Conservation (phyloP, 2,888 invertebrate genomes). For the Chrysolina americana region DNA sequence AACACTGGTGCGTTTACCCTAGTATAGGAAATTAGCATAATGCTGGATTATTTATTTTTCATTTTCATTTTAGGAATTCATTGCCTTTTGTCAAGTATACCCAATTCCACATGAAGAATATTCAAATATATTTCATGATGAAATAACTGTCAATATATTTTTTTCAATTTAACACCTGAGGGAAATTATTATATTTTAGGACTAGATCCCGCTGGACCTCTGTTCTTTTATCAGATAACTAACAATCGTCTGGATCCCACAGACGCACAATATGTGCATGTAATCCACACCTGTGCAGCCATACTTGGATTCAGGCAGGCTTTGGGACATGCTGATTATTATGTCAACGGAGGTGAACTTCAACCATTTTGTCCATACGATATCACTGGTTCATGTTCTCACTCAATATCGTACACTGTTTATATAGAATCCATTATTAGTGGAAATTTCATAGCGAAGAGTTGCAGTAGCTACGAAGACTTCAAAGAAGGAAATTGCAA, state of each 20-base stretch:
- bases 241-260: slow-evolving; percentile 58
- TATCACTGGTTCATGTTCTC: slow-evolving; percentile 64
- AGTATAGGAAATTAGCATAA: too few relatives aligned
- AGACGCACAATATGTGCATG: slow-evolving; percentile 62
- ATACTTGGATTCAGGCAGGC: slow-evolving; percentile 48
- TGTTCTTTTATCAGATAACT: slow-evolving; percentile 51
- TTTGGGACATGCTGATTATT: slow-evolving; percentile 65
- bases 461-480: slow-evolving; percentile 41
- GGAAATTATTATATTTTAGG: slow-evolving; percentile 49
- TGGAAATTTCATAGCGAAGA: slow-evolving; percentile 34
- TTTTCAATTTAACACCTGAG: too few relatives aligned
- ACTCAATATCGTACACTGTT: slow-evolving; percentile 67
- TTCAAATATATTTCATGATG: too few relatives aligned
- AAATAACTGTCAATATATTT: too few relatives aligned
- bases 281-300: slow-evolving; percentile 59
- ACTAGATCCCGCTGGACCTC: slow-evolving; percentile 62
- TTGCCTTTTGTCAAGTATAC: too few relatives aligned
- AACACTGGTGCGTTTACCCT: too few relatives aligned
- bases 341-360: slow-evolving; percentile 63
- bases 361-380: background rate
- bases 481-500: slow-evolving; percentile 46
- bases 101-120: too few relatives aligned
- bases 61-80: too few relatives aligned
- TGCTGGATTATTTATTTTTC: too few relatives aligned
- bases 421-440: slow-evolving; percentile 64